phyloP scores from a whole-genome alignment of 2,797 vertebrate genomes.

The Peromyscus attwateri region DNA sequence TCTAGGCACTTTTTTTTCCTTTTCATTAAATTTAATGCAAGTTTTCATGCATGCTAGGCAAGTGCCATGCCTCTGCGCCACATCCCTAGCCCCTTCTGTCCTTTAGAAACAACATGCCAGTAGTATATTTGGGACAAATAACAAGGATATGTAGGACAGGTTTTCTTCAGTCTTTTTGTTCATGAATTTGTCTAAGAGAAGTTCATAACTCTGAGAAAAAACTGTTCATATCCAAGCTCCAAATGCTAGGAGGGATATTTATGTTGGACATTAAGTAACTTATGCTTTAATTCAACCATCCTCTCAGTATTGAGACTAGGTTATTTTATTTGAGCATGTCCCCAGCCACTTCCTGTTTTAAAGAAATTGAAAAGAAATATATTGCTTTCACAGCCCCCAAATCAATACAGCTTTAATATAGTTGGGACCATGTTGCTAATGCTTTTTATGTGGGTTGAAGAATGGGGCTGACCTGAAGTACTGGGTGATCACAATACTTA shows the following conservation, averaged over 20 bases:
- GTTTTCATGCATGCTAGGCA: background rate
- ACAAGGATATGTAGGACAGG: background rate
- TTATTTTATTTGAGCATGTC: constrained; percentile 70
- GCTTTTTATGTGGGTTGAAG: constrained; percentile 67
- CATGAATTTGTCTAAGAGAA: constrained; percentile 36
- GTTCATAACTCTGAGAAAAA: constrained; percentile 62
- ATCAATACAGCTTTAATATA: constrained; percentile 74
- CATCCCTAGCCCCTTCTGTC: background rate
- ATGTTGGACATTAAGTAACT: constrained; percentile 73
- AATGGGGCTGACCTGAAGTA: constrained; percentile 64
- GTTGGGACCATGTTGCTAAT: constrained; percentile 65
- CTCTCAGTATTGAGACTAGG: constrained; percentile 63
- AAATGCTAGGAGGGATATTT: constrained; percentile 60
- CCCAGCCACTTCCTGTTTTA: constrained; percentile 68
- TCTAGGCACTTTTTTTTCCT: background rate
- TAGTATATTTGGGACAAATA: background rate
- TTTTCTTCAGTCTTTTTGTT: constrained; percentile 35
- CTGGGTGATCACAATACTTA: constrained; percentile 31
- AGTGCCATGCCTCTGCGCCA: background rate
- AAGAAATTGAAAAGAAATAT: constrained; percentile 76
- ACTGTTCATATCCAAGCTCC: constrained; percentile 34
- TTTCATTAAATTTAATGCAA: background rate
- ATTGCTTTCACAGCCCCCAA: constrained; percentile 67
- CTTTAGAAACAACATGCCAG: background rate
- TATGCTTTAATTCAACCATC: constrained; percentile 73